These are phyloP conservation scores for Astropecten irregularis DNA, from an alignment of 53 echinoderm and acorn worm species.

Conservation along the genomic window DNA sequence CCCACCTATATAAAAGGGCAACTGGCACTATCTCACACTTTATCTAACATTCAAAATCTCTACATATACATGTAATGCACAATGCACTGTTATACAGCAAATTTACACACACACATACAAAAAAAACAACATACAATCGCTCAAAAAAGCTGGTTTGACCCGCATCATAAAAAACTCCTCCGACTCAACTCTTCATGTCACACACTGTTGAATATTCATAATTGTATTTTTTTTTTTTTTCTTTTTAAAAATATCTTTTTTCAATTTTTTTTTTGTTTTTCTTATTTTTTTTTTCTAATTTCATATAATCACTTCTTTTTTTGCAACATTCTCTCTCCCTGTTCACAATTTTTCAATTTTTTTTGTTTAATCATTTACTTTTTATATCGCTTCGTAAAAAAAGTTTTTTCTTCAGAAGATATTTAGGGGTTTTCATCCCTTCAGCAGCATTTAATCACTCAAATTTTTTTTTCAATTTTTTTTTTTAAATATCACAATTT, in stretches of 20 bases:
- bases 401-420: too few species aligned
- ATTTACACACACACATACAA: slow-evolving; percentile 33
- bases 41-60: background rate
- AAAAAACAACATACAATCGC: slow-evolving; percentile 38
- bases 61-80: slow-evolving; percentile 37
- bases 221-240: background rate
- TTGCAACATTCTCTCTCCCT: background rate
- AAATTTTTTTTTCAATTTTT: too few species aligned
- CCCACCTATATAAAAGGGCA: background rate
- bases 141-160: slow-evolving; percentile 62
- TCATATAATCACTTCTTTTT: background rate
- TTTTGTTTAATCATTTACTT: background rate
- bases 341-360: background rate
- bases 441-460: too few species aligned
- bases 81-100: slow-evolving; percentile 52
- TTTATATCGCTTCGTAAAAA: background rate
- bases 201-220: slow-evolving; percentile 59
- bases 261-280: background rate
- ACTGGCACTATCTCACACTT: too few species aligned
- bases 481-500: too few species aligned
- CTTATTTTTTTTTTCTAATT: background rate
- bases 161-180: slow-evolving; percentile 51
- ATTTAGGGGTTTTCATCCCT: too few species aligned
- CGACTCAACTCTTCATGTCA: slow-evolving; percentile 33
- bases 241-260: background rate